Base-by-base conservation (phyloP, 1,140 invertebrate species). In the Anadara kagoshimensis region DNA sequence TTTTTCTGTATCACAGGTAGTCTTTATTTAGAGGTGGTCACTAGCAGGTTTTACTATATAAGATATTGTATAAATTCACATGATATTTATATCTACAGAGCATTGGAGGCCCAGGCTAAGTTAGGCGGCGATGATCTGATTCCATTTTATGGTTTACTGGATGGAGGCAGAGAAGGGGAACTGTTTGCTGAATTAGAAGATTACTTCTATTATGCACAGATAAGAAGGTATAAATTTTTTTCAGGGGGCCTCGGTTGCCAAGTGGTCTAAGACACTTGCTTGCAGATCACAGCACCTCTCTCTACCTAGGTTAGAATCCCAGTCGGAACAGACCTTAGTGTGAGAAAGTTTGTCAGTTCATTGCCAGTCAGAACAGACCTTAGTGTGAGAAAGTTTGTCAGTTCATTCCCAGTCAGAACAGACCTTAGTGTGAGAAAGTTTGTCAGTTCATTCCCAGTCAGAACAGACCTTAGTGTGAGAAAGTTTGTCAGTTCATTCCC, bases 201-300 rank as follows among this genome's bases (percentile, higher is more conserved):
- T 79, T 88, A 93, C 47, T 94, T 94, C 85, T 93, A 94, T 85
- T 94, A 93, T 85, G 92, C 93, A 71, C 93, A 94, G 88, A 93
- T 94, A 24, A 85, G 88, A 78, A 84, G 81, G 88, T 89, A 75
- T 76, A 78, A 67, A 16, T 54, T 24, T 24, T 8, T 58, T 22
- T 54, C 0, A 49, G n/a, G 5, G 7, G 29, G 29, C 7, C 29
- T 36, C 7, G 29, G 7, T 36, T 2, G 29, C 29, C 29, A 2
- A 36, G 29, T 7, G 7, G 29, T 36, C 29, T 36, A 36, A 36
- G 7, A 7, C 29, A 36, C 7, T 2, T 7, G 7, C 29, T 36
- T 36, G 7, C 29, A 36, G 29, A 36, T 36, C 29, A 36, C 29
- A 36, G 7, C 7, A 7, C 7, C 29, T 36, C 29, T 36, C 2